These are phyloP conservation scores for Anguilla japonica DNA, from an alignment of 2,113 vertebrate species.

Conservation along the genomic window DNA sequence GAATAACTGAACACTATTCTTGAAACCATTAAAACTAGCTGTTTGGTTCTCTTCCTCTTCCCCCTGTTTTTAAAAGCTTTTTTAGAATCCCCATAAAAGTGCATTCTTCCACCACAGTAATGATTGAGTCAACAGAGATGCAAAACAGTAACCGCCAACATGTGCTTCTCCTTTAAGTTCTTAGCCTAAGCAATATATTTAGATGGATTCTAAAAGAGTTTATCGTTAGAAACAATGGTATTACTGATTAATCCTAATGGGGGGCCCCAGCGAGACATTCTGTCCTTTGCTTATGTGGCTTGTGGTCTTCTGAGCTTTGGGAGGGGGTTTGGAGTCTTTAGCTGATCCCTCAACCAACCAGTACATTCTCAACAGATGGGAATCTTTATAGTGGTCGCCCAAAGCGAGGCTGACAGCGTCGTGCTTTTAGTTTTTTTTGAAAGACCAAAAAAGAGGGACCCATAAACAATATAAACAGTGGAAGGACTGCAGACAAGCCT, in stretches of 20 bases:
- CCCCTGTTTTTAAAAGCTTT: conserved; percentile 41
- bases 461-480: conserved; percentile 10
- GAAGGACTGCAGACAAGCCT: not conserved
- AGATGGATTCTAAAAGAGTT: not conserved
- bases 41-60: conserved; percentile 29
- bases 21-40: conserved; percentile 59
- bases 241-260: not conserved
- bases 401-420: not conserved
- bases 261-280: not conserved
- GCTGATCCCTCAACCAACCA: not conserved
- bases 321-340: not conserved
- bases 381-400: not conserved
- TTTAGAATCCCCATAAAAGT: conserved; percentile 35
- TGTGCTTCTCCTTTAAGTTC: conserved; percentile 7
- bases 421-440: not conserved
- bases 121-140: not conserved
- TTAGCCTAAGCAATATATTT: not conserved
- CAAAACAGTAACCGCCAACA: conserved; percentile 21
- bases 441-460: not conserved
- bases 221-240: not conserved
- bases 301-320: not conserved
- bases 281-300: not conserved
- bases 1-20: conserved; percentile 44
- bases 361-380: not conserved
- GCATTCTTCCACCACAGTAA: conserved; percentile 12